A percentile compares a stretch with the other conserved stretches of the same genome.
Evolutionary conservation across 92 coral and sea anemone species (phyloP).

Genomic region (Actinernus sp.): DNA sequence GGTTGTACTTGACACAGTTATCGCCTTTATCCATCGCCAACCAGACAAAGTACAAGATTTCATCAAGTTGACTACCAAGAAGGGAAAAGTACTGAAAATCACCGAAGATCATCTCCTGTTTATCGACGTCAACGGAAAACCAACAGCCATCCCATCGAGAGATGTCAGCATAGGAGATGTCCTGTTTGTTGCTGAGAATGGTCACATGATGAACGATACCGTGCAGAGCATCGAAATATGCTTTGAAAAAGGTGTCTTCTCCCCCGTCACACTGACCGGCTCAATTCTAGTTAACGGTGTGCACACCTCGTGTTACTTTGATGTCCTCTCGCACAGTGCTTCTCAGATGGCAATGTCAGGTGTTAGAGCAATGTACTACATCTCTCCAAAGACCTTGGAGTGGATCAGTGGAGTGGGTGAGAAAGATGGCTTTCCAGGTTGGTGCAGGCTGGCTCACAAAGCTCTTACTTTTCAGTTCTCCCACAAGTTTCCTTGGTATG

Average conservation of each 20-base stretch:
- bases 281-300: conserved; percentile 44
- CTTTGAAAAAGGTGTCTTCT: conserved; percentile 40
- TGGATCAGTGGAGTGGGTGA: conserved; percentile 38
- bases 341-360: conserved; percentile 39
- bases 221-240: conserved; percentile 4
- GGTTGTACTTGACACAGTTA: neutral
- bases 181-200: conserved; percentile 5
- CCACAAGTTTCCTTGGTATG: too few species aligned
- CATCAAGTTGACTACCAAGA: conserved; percentile 9
- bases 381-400: conserved; percentile 22
- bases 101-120: conserved; percentile 26
- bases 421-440: conserved; percentile 46
- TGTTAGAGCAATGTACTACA: conserved; percentile 25
- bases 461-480: conserved; percentile 13
- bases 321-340: conserved; percentile 41
- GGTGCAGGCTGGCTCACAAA: conserved; percentile 44
- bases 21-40: conserved; percentile 24
- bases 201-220: neutral
- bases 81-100: conserved; percentile 9
- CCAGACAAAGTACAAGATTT: conserved; percentile 10
- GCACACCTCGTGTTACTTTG: conserved; percentile 58
- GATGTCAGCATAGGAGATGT: conserved; percentile 13
- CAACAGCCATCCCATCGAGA: conserved; percentile 32
- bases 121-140: neutral
- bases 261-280: conserved; percentile 48